Evolutionary conservation across 2,113 vertebrate species (phyloP).

Genomic region (Spea multiplicata): DNA sequence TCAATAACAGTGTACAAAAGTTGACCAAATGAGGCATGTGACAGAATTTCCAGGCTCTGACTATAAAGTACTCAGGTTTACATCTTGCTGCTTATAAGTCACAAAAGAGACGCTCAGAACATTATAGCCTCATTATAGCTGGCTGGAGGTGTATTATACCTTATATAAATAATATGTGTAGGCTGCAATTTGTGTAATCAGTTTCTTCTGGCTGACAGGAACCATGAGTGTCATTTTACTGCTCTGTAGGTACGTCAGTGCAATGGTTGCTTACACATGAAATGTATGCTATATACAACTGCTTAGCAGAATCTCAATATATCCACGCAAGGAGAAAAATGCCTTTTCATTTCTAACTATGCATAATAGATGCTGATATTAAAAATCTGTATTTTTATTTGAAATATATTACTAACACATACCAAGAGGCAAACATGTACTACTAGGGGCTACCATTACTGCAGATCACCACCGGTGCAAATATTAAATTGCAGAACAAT

Average conservation of each 20-base stretch:
- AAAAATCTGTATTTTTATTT: background rate
- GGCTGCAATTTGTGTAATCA: conserved; percentile 44
- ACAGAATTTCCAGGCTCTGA: conserved; percentile 17
- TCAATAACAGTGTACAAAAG: background rate
- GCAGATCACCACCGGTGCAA: background rate
- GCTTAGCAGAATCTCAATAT: background rate
- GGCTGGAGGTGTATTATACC: conserved; percentile 36
- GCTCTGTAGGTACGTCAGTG: conserved; percentile 4
- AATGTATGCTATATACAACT: conserved; percentile 11
- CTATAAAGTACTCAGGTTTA: conserved; percentile 18
- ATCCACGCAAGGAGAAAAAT: background rate
- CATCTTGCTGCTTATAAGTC: conserved; percentile 36
- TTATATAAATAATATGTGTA: conserved; percentile 37
- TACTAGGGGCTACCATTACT: background rate
- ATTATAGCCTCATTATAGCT: conserved; percentile 36
- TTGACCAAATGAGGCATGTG: conserved; percentile 23
- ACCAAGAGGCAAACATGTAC: background rate
- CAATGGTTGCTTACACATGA: background rate
- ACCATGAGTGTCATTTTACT: conserved; percentile 21
- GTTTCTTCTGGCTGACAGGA: conserved; percentile 25
- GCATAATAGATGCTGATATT: background rate
- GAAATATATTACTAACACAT: background rate
- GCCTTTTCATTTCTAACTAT: background rate
- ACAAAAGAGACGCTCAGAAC: conserved; percentile 1
- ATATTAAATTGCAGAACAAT: background rate